Percentiles rank a stretch among this genome's conserved stretches.
Evolutionary conservation across 30 jellyfish, hydroid and myxozoan genomes (phyloP).

Genomic region (Turritopsis dohrnii): DNA sequence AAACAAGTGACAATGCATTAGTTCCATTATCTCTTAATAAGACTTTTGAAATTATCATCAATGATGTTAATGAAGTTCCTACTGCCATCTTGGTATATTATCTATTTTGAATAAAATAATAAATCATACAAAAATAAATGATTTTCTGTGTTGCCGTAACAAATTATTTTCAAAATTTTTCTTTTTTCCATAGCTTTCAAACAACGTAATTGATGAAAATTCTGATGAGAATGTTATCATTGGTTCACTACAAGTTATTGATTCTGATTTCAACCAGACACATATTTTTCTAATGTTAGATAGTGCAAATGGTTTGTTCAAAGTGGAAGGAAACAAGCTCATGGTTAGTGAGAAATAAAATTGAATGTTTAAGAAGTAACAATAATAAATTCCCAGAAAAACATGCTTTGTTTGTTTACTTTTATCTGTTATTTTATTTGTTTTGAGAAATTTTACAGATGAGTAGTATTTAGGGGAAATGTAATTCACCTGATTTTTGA

Average conservation of each 20-base stretch:
- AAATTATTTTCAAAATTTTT: background rate
- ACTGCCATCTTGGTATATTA: constrained; percentile 28
- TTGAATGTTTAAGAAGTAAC: background rate
- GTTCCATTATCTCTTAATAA: constrained; percentile 43
- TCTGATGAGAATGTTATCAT: constrained; percentile 44
- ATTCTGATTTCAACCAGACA: constrained; percentile 51
- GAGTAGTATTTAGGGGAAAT: no score
- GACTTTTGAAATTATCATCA: constrained; percentile 30
- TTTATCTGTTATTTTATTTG: no score
- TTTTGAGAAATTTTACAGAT: no score
- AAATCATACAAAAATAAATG: background rate
- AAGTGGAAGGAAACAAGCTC: constrained; percentile 35
- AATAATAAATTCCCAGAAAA: background rate
- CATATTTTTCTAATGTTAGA: constrained; percentile 45
- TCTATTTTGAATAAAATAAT: background rate
- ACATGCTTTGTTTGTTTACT: no score
- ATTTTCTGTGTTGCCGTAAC: background rate
- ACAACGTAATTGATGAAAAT: constrained; percentile 52
- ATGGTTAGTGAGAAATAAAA: constrained; percentile 32
- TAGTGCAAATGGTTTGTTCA: constrained; percentile 59
- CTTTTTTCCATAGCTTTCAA: constrained; percentile 41
- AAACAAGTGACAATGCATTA: constrained; percentile 59
- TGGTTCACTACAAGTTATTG: constrained; percentile 58
- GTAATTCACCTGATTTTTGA: no score
- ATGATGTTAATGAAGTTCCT: constrained; percentile 74